Base-by-base conservation (phyloP, 2,888 invertebrate species). In the Drosophila anomalata region DNA sequence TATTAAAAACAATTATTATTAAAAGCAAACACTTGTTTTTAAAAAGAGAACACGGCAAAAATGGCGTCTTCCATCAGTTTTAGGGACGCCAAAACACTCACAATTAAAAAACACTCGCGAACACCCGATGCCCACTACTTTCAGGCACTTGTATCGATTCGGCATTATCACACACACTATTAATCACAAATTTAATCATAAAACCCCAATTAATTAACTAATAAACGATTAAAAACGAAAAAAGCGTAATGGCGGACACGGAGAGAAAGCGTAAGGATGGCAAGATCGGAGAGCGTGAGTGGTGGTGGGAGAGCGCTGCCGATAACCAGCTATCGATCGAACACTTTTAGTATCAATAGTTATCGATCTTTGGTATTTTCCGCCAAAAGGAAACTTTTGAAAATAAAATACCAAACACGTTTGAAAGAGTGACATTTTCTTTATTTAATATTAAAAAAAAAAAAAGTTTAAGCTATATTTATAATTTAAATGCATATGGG, bases 391-490 rank as follows among this genome's bases (percentile, higher is more conserved):
- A 36, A 14, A n/a, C 2, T 36, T 36, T 36, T 36, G n/a, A n/a
- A 36, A 33, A n/a, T 33, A 33, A 29, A 29, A 33, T 33, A 33
- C n/a, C 2, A 33, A 33, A 33, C 9, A 29, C 2, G 29, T 29
- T 9, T 29, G 9, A 29, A 29, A 29, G 9, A 9, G 9, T 7
- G 7, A 7, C 26, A 26, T 20, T 42, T 42, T 31, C 20, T 46
- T n/a, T 7, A 59, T 61, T 61, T 26, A 47, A 39, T 58, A n/a
- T 24, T 24, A 8, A 29, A 31, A 59, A 61, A 60, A 61, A 60
- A 60, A 47, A 24, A 47, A 6, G 12, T 12, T 36, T 41, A 17
- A 36, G 29, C 24, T 29, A 47, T 36, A 59, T 31, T 36, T 14
- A 39, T 26, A 39, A 33, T 42, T 14, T 17, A 44, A 42, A 8